These are phyloP conservation scores for Drosophila subpulchrella DNA, from an alignment of 1,140 invertebrate genomes.

Conservation along the genomic window DNA sequence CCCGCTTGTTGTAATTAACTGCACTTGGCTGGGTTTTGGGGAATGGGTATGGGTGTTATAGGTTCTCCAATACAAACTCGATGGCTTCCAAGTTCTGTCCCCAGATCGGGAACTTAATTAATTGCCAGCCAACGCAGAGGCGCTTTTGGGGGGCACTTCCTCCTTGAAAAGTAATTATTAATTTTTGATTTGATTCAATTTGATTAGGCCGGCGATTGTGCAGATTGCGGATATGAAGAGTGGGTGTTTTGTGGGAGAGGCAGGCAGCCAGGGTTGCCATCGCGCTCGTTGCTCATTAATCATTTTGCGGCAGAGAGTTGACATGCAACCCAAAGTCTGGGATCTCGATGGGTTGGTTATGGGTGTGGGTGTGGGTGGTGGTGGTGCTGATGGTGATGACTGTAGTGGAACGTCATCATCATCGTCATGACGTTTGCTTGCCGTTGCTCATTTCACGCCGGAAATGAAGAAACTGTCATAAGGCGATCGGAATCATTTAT, in stretches of 20 bases:
- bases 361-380: conserved; percentile 11
- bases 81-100: conserved; percentile 10
- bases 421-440: conserved; percentile 33
- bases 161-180: conserved; percentile 78
- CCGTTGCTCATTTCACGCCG: conserved; percentile 77
- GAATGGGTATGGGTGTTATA: not conserved
- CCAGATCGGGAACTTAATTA: conserved; percentile 25
- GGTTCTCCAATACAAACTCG: too few relatives aligned
- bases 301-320: conserved; percentile 63
- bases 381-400: not conserved
- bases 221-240: conserved; percentile 33
- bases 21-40: conserved; percentile 24
- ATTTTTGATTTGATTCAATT: conserved; percentile 83
- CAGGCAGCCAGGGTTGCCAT: conserved; percentile 36
- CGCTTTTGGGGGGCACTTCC: conserved; percentile 29
- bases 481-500: conserved; percentile 84
- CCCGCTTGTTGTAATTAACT: conserved; percentile 43
- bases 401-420: conserved; percentile 1
- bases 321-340: conserved; percentile 41
- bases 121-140: conserved; percentile 44
- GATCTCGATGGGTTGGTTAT: not conserved
- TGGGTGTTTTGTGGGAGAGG: conserved; percentile 47
- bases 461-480: conserved; percentile 85
- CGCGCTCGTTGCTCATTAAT: conserved; percentile 62
- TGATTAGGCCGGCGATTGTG: conserved; percentile 65